Evolutionary conservation across 2,113 vertebrate genomes (phyloP).

Genomic region (Strix aluco): DNA sequence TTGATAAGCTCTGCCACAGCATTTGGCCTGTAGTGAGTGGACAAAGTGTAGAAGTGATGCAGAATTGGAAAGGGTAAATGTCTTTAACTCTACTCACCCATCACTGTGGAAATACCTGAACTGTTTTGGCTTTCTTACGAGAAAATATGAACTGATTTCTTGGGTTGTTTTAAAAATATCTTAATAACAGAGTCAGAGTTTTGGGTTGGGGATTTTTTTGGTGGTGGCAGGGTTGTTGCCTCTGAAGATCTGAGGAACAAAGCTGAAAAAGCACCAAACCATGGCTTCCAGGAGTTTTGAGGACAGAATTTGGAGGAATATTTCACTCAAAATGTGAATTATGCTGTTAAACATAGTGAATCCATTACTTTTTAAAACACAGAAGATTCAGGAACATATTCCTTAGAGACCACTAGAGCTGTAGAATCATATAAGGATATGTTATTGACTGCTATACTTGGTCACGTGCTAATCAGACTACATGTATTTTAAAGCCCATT

Average conservation of each 20-base stretch:
- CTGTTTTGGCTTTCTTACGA: neutral
- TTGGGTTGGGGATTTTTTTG: neutral
- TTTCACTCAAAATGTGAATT: constrained; percentile 27
- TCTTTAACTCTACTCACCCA: neutral
- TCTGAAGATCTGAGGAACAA: neutral
- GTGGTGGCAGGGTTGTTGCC: neutral
- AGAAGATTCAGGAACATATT: constrained; percentile 9
- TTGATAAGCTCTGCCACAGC: neutral
- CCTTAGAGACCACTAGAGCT: neutral
- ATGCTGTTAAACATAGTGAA: neutral
- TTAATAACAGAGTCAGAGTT: neutral
- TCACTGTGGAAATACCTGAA: neutral
- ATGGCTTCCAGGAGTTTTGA: neutral
- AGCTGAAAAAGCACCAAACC: neutral
- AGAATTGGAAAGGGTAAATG: neutral
- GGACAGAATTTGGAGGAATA: neutral
- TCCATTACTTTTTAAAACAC: neutral
- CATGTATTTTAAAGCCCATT: constrained; percentile 40
- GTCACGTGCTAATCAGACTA: constrained; percentile 36
- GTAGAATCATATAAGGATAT: neutral
- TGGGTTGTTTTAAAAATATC: neutral
- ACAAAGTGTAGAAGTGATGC: neutral
- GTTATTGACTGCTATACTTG: neutral
- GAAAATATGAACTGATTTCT: neutral
- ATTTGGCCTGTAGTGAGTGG: neutral